Conservation (phyloP, 2,888 invertebrate species). For the Parochlus steinenii region DNA sequence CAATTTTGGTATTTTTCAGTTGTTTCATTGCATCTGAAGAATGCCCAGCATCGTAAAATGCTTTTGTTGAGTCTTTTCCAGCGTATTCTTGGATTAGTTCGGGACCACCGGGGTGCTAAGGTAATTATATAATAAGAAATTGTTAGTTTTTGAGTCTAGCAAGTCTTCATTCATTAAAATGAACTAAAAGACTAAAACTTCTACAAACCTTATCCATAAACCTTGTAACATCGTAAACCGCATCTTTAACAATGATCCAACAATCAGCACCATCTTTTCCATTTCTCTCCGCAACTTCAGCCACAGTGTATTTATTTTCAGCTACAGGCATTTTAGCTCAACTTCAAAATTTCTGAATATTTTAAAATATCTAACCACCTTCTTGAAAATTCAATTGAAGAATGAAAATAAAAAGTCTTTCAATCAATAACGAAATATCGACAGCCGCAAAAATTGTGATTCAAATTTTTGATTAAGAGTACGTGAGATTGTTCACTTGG, state of each 20-base stretch:
- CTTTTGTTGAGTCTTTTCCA: slow-evolving; percentile 47
- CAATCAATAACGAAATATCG: too few species aligned
- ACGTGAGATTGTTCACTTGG: too few species aligned
- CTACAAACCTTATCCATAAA: slow-evolving; percentile 39
- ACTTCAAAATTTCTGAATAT: too few species aligned
- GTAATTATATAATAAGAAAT: slow-evolving; percentile 1
- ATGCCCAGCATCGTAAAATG: slow-evolving; percentile 50
- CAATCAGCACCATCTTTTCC: slow-evolving; percentile 36
- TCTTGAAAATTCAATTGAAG: too few species aligned
- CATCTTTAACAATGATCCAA: slow-evolving; percentile 49
- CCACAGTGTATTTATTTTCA: slow-evolving; percentile 27
- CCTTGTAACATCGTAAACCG: slow-evolving; percentile 49
- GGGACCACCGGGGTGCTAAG: slow-evolving; percentile 51
- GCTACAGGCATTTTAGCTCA: too few species aligned
- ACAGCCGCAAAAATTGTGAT: too few species aligned
- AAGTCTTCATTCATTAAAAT: neutral
- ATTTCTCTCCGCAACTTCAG: slow-evolving; percentile 40
- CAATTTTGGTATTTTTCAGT: slow-evolving; percentile 44
- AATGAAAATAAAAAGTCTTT: too few species aligned
- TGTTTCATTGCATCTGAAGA: slow-evolving; percentile 42
- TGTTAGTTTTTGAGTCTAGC: neutral
- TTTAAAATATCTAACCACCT: too few species aligned
- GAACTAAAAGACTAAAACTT: neutral
- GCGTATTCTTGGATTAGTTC: slow-evolving; percentile 45
- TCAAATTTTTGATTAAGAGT: too few species aligned